phyloP scores from a whole-genome alignment of 1,140 invertebrate genomes.

The Frieseomelitta varia region DNA sequence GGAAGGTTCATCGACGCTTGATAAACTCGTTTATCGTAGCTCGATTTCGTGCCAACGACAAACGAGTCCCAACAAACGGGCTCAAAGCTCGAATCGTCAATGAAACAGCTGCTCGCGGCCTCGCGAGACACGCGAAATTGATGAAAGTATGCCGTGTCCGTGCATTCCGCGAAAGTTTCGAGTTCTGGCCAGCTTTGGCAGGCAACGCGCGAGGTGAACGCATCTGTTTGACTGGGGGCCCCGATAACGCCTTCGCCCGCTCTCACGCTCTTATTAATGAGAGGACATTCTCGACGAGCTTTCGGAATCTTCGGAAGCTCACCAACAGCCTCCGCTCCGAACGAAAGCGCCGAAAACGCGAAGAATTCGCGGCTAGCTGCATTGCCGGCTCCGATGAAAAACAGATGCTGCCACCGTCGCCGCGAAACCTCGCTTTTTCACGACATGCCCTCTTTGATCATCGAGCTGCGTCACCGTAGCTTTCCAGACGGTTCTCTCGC shows the following conservation, averaged over 20 bases:
- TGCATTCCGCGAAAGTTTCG: slow-evolving; percentile 60
- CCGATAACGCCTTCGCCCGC: slow-evolving; percentile 28
- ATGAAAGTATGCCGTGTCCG: slow-evolving; percentile 61
- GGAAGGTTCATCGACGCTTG: not conserved
- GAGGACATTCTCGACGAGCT: slow-evolving; percentile 61
- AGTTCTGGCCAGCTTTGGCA: slow-evolving; percentile 54
- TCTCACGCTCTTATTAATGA: slow-evolving; percentile 64
- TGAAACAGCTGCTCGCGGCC: slow-evolving; percentile 53
- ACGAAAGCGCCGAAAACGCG: slow-evolving; percentile 43
- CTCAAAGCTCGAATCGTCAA: slow-evolving; percentile 47
- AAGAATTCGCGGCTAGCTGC: slow-evolving; percentile 62
- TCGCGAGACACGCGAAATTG: slow-evolving; percentile 62
- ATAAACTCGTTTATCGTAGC: not conserved
- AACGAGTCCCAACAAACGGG: not conserved
- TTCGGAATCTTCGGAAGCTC: slow-evolving; percentile 24
- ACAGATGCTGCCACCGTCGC: slow-evolving; percentile 65
- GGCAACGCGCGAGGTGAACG: not conserved
- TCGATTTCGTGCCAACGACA: not conserved
- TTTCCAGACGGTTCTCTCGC: not conserved
- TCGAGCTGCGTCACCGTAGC: not conserved
- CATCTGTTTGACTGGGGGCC: slow-evolving; percentile 23
- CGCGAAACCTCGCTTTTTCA: slow-evolving; percentile 40
- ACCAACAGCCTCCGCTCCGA: slow-evolving; percentile 32
- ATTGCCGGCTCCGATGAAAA: slow-evolving; percentile 61
- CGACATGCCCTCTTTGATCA: slow-evolving; percentile 39